These are phyloP conservation scores for Aldabrachelys gigantea DNA, from an alignment of 2,113 vertebrate genomes.

Conservation along the genomic window DNA sequence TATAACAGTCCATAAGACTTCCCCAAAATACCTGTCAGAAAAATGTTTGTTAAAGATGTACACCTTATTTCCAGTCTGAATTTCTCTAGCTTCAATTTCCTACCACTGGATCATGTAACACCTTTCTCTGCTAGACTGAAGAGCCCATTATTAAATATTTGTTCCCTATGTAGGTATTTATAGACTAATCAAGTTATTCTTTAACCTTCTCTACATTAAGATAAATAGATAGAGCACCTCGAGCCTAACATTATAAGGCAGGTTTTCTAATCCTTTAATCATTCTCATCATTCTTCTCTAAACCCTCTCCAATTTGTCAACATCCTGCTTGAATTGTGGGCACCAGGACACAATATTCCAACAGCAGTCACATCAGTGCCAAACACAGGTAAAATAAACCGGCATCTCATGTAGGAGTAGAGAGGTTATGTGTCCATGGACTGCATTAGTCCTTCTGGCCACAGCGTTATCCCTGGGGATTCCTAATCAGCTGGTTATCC, in stretches of 20 bases:
- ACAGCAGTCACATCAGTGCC: neutral
- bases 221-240: neutral
- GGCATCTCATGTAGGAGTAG: too few species aligned
- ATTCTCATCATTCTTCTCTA: too few species aligned
- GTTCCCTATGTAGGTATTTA: neutral
- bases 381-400: neutral
- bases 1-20: neutral
- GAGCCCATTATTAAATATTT: neutral
- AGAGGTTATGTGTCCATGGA: neutral
- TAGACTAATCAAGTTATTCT: neutral
- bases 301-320: neutral
- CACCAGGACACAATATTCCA: neutral
- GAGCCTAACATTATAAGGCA: neutral
- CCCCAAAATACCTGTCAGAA: neutral
- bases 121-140: neutral
- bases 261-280: neutral
- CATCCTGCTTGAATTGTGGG: neutral
- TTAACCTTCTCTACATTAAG: neutral
- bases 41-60: neutral
- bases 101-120: neutral
- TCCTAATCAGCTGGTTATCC: neutral
- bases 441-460: neutral
- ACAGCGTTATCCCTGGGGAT: neutral
- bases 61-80: neutral
- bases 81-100: neutral